These are phyloP conservation scores for Chondrilla cf. caribensis DNA, from an alignment of 37 sponge, comb jelly and placozoan genomes.

Conservation along the genomic window DNA sequence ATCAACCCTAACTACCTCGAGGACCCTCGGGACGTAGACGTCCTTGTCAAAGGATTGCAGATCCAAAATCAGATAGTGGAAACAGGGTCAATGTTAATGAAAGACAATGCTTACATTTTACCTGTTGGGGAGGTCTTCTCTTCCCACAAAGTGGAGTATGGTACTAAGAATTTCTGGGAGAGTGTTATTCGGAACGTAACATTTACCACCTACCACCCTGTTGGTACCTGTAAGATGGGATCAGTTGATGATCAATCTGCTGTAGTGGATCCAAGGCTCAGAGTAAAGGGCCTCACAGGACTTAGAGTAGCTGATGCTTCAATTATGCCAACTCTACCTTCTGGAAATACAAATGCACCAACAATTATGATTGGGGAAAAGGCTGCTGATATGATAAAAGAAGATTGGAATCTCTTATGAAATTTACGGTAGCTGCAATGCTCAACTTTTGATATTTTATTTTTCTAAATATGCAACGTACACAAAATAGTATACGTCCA, in stretches of 20 bases:
- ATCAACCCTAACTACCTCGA: constrained; percentile 80
- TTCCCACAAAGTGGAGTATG: neutral
- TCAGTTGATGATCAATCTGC: constrained; percentile 22
- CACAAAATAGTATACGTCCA: neutral
- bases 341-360: constrained; percentile 35
- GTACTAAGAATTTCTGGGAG: neutral
- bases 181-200: neutral
- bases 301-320: constrained; percentile 35
- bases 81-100: constrained; percentile 14
- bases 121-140: neutral
- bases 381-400: constrained; percentile 28
- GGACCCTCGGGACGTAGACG: constrained; percentile 54
- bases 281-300: constrained; percentile 17
- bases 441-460: neutral
- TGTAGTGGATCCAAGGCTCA: constrained; percentile 21
- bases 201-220: constrained; percentile 10
- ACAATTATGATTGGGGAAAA: constrained; percentile 38
- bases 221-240: constrained; percentile 38
- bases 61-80: constrained; percentile 45
- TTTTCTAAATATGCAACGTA: neutral
- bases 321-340: constrained; percentile 12
- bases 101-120: neutral
- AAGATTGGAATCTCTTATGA: neutral
- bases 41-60: constrained; percentile 49
- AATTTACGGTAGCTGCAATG: neutral